Percentiles rank a stretch among this genome's conserved stretches.
These are phyloP conservation scores for Drosophila kikkawai DNA, from an alignment of 1,140 invertebrate species.

Conservation along the genomic window DNA sequence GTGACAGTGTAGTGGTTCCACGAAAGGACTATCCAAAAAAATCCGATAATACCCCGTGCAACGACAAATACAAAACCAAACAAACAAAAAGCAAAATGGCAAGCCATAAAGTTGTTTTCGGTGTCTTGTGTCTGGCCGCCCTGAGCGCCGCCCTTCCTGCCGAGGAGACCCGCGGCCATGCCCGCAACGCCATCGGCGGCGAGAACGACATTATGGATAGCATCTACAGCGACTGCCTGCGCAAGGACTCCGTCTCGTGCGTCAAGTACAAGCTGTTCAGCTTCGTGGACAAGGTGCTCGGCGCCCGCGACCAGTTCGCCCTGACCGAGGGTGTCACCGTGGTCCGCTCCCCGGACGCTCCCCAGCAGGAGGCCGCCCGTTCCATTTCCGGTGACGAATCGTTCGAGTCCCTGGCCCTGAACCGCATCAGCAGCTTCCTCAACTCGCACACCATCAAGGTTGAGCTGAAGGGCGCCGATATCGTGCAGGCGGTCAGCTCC, in stretches of 20 bases:
- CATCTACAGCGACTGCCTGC: slow-evolving; percentile 91
- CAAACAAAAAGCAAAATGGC: slow-evolving; percentile 72
- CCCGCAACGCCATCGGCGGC: slow-evolving; percentile 87
- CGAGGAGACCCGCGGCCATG: slow-evolving; percentile 87
- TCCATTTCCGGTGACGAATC: slow-evolving; percentile 88
- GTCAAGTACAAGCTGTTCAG: slow-evolving; percentile 94
- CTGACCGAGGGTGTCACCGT: slow-evolving; percentile 92
- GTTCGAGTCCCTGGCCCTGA: slow-evolving; percentile 89
- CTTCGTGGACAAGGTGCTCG: slow-evolving; percentile 92
- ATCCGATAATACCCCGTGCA: slow-evolving; percentile 41
- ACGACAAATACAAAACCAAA: slow-evolving; percentile 22
- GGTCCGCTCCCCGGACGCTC: slow-evolving; percentile 89
- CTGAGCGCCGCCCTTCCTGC: slow-evolving; percentile 88
- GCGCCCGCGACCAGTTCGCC: slow-evolving; percentile 91
- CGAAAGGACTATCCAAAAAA: slow-evolving; percentile 71
- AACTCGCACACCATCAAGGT: slow-evolving; percentile 92
- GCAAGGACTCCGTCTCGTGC: slow-evolving; percentile 92
- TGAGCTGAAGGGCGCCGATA: slow-evolving; percentile 93
- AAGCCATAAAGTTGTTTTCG: slow-evolving; percentile 82
- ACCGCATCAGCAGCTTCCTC: slow-evolving; percentile 90
- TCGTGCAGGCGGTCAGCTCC: slow-evolving; percentile 91
- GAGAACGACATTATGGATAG: slow-evolving; percentile 91
- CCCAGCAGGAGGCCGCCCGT: slow-evolving; percentile 89
- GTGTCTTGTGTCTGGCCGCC: slow-evolving; percentile 86
- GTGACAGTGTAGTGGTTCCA: slow-evolving; percentile 54